These are phyloP conservation scores for Eilema depressum DNA, from an alignment of 2,888 invertebrate species.

Conservation along the genomic window DNA sequence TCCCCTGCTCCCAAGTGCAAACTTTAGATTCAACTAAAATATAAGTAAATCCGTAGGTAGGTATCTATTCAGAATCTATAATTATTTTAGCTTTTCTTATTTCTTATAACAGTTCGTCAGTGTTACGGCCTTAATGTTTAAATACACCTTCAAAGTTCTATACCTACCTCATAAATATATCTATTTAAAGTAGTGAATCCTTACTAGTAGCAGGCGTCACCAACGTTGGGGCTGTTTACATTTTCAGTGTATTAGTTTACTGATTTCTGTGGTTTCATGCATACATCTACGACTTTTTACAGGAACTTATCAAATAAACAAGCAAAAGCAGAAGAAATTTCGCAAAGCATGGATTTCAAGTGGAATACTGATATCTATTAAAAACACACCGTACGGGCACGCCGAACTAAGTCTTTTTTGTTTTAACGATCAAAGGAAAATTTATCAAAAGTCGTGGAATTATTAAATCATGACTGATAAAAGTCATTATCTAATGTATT, in stretches of 20 bases:
- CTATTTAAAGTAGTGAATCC: slow-evolving; percentile 74
- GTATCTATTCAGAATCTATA: neutral
- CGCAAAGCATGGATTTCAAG: neutral
- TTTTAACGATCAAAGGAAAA: neutral
- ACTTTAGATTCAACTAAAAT: neutral
- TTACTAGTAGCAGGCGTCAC: slow-evolving; percentile 62
- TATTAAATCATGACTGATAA: slow-evolving; percentile 1
- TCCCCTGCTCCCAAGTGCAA: neutral
- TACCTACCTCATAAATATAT: slow-evolving; percentile 62
- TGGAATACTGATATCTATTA: neutral
- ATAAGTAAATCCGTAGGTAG: too few species aligned
- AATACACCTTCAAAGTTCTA: slow-evolving; percentile 43
- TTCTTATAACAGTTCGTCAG: neutral
- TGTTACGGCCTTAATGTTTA: slow-evolving; percentile 7
- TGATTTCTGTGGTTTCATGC: neutral
- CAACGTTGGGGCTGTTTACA: slow-evolving; percentile 52
- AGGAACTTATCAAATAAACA: neutral
- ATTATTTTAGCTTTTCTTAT: neutral
- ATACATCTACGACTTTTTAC: neutral
- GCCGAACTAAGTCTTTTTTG: neutral
- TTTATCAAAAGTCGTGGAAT: slow-evolving; percentile 1
- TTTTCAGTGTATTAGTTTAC: neutral
- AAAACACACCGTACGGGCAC: neutral
- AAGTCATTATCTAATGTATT: neutral
- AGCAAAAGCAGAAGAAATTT: neutral